Conservation (phyloP, 2,113 vertebrate species). For the Penelope pileata region DNA sequence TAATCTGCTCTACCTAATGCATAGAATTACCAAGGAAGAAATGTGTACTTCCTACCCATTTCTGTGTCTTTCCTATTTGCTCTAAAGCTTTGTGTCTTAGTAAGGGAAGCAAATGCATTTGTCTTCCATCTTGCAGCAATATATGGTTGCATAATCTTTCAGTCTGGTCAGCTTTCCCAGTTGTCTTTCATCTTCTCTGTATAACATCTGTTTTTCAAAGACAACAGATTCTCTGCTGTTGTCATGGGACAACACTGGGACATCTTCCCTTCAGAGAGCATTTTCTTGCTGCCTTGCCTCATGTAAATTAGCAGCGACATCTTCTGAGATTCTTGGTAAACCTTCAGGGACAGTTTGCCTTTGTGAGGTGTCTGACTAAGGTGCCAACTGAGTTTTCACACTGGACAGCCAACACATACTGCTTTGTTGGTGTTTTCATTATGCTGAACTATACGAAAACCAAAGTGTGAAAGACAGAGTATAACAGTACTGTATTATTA, state of each 20-base stretch:
- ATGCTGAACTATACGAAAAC: neutral
- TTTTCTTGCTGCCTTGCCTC: conserved; percentile 51
- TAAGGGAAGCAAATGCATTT: neutral
- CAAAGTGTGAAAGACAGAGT: neutral
- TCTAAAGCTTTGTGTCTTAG: neutral
- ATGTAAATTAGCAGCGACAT: conserved; percentile 67
- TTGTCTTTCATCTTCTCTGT: conserved; percentile 5
- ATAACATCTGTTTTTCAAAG: conserved; percentile 35
- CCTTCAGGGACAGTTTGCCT: conserved; percentile 30
- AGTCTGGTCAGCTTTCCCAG: neutral
- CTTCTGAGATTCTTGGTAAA: conserved; percentile 40
- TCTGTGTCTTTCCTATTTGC: neutral
- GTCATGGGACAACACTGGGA: conserved; percentile 41
- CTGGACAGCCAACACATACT: neutral
- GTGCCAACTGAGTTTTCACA: neutral
- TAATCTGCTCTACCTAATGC: neutral
- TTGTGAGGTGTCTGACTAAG: conserved; percentile 21
- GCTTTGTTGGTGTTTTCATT: neutral
- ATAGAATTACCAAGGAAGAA: neutral
- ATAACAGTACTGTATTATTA: neutral
- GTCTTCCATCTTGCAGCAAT: neutral
- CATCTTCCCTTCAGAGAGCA: conserved; percentile 59
- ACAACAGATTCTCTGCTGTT: conserved; percentile 14
- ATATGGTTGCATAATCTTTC: neutral
- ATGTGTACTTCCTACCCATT: neutral